Percentiles rank a stretch among this genome's conserved stretches.
phyloP scores from a whole-genome alignment of 1,140 invertebrate species.

The Drosophila persimilis region DNA sequence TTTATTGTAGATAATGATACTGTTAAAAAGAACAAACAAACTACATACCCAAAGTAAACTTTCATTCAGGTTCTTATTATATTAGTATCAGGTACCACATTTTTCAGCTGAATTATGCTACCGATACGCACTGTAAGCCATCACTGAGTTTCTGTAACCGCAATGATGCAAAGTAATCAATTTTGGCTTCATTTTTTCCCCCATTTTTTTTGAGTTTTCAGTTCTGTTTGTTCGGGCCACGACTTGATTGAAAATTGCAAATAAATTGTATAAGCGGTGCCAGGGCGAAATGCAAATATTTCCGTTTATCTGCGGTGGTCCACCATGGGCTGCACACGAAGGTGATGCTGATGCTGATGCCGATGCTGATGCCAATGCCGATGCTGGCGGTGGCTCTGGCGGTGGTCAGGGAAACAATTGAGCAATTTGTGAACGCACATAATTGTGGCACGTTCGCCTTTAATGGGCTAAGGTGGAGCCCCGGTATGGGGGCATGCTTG shows the following conservation, averaged over 20 bases:
- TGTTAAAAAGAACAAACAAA: too few relatives aligned
- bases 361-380: background rate
- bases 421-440: conserved; percentile 75
- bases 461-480: conserved; percentile 72
- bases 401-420: conserved; percentile 50
- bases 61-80: too few relatives aligned
- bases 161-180: conserved; percentile 64
- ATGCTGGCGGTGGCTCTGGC: background rate
- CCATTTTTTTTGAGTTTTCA: conserved; percentile 10
- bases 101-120: conserved; percentile 18
- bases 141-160: conserved; percentile 24
- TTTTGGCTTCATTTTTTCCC: conserved; percentile 37
- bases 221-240: conserved; percentile 63
- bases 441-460: conserved; percentile 77
- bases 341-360: background rate
- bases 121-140: conserved; percentile 7
- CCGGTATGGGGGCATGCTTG: conserved; percentile 6
- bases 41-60: too few relatives aligned
- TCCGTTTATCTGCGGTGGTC: conserved; percentile 53
- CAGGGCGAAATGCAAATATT: conserved; percentile 69
- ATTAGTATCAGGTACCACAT: too few relatives aligned
- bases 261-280: conserved; percentile 79
- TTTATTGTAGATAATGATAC: too few relatives aligned
- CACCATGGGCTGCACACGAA: conserved; percentile 6
- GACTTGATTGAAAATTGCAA: conserved; percentile 81